Evolutionary conservation across 53 echinoderm and acorn worm genomes (phyloP).

Genomic region (Mesocentrotus franciscanus): DNA sequence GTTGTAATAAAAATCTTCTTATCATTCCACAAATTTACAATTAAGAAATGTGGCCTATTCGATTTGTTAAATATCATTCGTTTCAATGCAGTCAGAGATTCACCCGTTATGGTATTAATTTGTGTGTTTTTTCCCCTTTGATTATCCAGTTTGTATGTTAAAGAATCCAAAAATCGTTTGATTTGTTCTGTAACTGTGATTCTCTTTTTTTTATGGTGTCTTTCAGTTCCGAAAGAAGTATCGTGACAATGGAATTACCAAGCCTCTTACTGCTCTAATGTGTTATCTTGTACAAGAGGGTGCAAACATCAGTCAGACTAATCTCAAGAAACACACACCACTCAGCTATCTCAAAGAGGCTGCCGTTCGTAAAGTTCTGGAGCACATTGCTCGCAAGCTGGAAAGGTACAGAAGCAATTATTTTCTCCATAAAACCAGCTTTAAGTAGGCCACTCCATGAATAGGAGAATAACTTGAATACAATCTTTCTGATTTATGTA

Average conservation of each 20-base stretch:
- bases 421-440: neutral
- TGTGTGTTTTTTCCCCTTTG: no score
- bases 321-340: constrained; percentile 64
- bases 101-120: no score
- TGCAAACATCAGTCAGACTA: neutral
- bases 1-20: no score
- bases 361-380: constrained; percentile 27
- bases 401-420: neutral
- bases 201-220: neutral
- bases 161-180: neutral
- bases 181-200: neutral
- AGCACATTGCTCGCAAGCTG: constrained; percentile 59
- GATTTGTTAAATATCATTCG: no score
- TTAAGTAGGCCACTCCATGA: neutral
- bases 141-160: no score
- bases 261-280: constrained; percentile 43
- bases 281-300: constrained; percentile 59
- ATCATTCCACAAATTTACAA: no score
- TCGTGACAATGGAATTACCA: constrained; percentile 60
- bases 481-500: no score
- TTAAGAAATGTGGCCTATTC: no score
- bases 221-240: constrained; percentile 61
- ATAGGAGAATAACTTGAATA: no score
- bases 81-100: no score
- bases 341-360: constrained; percentile 44